Evolutionary conservation across 2,797 vertebrate species (phyloP), one percentile per base, ranked within the genome.

Genomic region (Vultur gryphus): DNA sequence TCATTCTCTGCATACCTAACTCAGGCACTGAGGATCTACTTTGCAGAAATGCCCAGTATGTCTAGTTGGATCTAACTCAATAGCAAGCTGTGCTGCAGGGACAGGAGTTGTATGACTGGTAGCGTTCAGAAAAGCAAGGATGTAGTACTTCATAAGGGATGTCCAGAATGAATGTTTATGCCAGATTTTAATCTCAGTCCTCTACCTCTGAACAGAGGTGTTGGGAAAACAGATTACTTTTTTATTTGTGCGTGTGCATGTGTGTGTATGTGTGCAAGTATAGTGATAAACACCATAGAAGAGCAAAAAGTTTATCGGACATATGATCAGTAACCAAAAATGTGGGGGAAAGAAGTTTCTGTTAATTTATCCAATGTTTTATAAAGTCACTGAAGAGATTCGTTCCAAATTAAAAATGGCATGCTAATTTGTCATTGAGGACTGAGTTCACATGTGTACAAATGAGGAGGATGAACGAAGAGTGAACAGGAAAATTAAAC

Each of bases 321-420:
- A 44, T 31, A 41, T 7, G 25, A 29, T 28, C 37, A 65, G 18
- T 64, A 59, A 46, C 11, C 6, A 71, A 84, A 83, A 89, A 58
- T 0, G 0, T 14, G 9, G 7, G 12, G 13, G 4, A 78, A 73
- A 77, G 11, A 70, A n/a, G 1, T 28, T 84, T 52, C 16, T 77
- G 6, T 26, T 82, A 44, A 31, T 69, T 92, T 59, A 16, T 23
- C 69, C 12, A 31, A 6, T 55, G 16, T 4, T 73, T 82, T 52
- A 65, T n/a, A 41, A 79, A 84, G n/a, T 75, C 35, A 80, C 5
- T 11, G 8, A 79, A 46, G 21, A 49, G 9, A 67, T 91, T 52
- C 67, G 1, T 26, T 89, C 24, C 61, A 83, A 70, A 76, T 90
- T 52, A 84, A 86, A 89, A 92, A 39, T 10, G 58, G 3, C 4